phyloP scores from a whole-genome alignment of 2,888 invertebrate genomes.

The Pseudeuparius sepicola region DNA sequence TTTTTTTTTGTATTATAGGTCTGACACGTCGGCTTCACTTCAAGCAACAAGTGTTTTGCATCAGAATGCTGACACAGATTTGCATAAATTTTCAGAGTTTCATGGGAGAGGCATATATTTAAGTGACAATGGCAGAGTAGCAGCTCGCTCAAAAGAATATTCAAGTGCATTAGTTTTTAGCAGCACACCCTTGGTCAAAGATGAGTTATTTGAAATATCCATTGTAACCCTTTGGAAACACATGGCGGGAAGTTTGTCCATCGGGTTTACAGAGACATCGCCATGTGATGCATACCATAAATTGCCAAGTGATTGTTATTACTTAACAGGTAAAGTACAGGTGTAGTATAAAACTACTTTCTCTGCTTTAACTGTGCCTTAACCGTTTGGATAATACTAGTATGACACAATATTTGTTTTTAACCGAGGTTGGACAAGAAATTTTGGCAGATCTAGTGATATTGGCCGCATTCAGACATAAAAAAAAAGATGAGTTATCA shows the following conservation, averaged over 20 bases:
- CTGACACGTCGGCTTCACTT: conserved; percentile 36
- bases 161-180: conserved; percentile 54
- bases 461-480: too few relatives aligned
- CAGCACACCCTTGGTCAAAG: conserved; percentile 57
- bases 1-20: too few relatives aligned
- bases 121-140: conserved; percentile 49
- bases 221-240: conserved; percentile 52
- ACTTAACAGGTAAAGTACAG: conserved; percentile 47
- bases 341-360: too few relatives aligned
- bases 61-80: conserved; percentile 33
- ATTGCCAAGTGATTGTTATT: conserved; percentile 61
- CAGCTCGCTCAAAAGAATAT: conserved; percentile 45
- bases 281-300: conserved; percentile 50
- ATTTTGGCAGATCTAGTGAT: too few relatives aligned
- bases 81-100: conserved; percentile 48
- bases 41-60: conserved; percentile 33
- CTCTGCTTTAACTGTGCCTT: too few relatives aligned
- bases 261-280: conserved; percentile 64
- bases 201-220: conserved; percentile 72
- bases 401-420: too few relatives aligned
- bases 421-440: too few relatives aligned
- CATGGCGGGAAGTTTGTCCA: conserved; percentile 59
- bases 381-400: too few relatives aligned
- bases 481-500: too few relatives aligned
- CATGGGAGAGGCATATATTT: conserved; percentile 62